Percentiles rank a stretch among this genome's conserved stretches.
phyloP scores from a whole-genome alignment of 2,113 vertebrate genomes.

The Callionymus lyra region DNA sequence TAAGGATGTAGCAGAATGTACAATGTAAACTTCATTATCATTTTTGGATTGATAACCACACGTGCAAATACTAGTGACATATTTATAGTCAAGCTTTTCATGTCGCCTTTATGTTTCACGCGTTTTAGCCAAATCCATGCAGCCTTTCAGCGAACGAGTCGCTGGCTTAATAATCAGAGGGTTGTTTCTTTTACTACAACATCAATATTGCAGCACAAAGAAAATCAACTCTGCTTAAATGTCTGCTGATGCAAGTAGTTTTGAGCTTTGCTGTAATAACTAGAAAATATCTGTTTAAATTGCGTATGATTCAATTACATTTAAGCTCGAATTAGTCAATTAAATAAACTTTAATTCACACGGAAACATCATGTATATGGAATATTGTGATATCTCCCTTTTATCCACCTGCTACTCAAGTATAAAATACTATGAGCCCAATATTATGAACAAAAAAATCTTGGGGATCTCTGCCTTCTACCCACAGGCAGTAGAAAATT shows the following conservation, averaged over 20 bases:
- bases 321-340: no score
- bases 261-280: slow-evolving; percentile 42
- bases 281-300: slow-evolving; percentile 33
- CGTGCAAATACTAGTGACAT: slow-evolving; percentile 27
- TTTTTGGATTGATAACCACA: slow-evolving; percentile 37
- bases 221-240: slow-evolving; percentile 53
- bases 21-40: not conserved
- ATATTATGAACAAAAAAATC: no score
- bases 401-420: no score
- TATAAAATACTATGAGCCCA: no score
- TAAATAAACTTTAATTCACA: no score
- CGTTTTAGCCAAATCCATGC: slow-evolving; percentile 57
- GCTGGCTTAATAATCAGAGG: slow-evolving; percentile 44
- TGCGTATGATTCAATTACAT: no score
- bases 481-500: no score
- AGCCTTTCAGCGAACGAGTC: slow-evolving; percentile 44
- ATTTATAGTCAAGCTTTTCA: slow-evolving; percentile 62
- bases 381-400: no score
- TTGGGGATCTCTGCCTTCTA: no score
- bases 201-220: slow-evolving; percentile 54
- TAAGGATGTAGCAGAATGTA: no score
- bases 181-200: slow-evolving; percentile 42
- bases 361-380: no score
- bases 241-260: slow-evolving; percentile 51
- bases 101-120: slow-evolving; percentile 64